Conservation (phyloP, 2,113 vertebrate species). For the Hymenochirus boettgeri region DNA sequence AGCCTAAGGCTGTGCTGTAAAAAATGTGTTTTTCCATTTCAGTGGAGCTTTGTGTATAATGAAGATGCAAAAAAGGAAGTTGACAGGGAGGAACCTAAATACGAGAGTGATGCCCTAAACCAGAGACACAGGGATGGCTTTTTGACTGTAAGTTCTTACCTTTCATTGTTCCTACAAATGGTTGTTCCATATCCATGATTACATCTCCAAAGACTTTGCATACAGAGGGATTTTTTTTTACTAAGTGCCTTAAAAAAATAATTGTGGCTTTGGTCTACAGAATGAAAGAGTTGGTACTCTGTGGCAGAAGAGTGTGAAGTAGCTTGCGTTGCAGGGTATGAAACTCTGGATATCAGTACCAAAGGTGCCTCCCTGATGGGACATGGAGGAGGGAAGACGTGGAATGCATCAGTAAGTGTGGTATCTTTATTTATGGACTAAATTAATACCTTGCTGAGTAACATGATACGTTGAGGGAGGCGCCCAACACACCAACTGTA, state of each 20-base stretch:
- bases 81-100: conserved; percentile 52
- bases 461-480: too few species aligned
- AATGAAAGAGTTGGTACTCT: conserved; percentile 71
- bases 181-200: too few species aligned
- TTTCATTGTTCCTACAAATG: too few species aligned
- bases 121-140: conserved; percentile 71
- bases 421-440: background rate
- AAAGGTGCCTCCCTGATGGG: conserved; percentile 75
- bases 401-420: conserved; percentile 70
- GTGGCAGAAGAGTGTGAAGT: conserved; percentile 83
- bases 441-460: too few species aligned
- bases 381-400: conserved; percentile 66
- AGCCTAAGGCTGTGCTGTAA: too few species aligned
- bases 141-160: conserved; percentile 67
- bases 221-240: too few species aligned
- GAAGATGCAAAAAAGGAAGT: conserved; percentile 66
- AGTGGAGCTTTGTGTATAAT: conserved; percentile 80
- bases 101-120: conserved; percentile 71
- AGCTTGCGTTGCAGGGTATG: conserved; percentile 71
- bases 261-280: conserved; percentile 61
- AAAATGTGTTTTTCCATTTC: background rate
- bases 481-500: too few species aligned
- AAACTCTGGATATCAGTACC: conserved; percentile 75
- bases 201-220: too few species aligned
- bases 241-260: too few species aligned